Conservation (phyloP, 2,888 invertebrate genomes). For the Rhingia rostrata region DNA sequence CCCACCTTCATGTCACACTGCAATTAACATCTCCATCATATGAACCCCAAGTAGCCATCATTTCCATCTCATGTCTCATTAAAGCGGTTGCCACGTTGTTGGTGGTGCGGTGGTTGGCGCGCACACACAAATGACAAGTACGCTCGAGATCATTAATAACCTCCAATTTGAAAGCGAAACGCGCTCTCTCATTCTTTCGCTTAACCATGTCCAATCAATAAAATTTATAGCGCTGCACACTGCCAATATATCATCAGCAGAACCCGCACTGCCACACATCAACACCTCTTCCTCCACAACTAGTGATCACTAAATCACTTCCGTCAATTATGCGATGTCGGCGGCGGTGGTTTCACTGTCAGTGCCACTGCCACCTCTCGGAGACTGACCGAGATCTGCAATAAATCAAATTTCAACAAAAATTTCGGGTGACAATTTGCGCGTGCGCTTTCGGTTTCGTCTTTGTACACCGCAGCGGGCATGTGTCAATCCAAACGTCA, state of each 20-base stretch:
- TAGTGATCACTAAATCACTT: slow-evolving; percentile 72
- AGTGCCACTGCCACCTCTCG: slow-evolving; percentile 19
- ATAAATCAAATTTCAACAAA: slow-evolving; percentile 73
- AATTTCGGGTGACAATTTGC: slow-evolving; percentile 73
- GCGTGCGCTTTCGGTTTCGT: slow-evolving; percentile 39
- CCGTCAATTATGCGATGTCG: slow-evolving; percentile 64
- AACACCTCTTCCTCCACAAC: slow-evolving; percentile 58
- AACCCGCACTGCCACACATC: slow-evolving; percentile 61
- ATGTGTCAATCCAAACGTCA: slow-evolving; percentile 69
- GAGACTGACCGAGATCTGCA: slow-evolving; percentile 63
- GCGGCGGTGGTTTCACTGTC: slow-evolving; percentile 33
- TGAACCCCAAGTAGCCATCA: slow-evolving; percentile 61
- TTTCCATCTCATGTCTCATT: slow-evolving; percentile 72
- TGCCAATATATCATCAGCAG: slow-evolving; percentile 71
- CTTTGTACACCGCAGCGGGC: background rate
- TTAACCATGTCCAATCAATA: slow-evolving; percentile 74
- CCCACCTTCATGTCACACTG: slow-evolving; percentile 72
- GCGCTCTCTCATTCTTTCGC: slow-evolving; percentile 33
- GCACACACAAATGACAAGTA: slow-evolving; percentile 66
- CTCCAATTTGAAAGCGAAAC: slow-evolving; percentile 48
- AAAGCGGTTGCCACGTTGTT: slow-evolving; percentile 48
- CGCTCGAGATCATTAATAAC: slow-evolving; percentile 66
- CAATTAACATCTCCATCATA: slow-evolving; percentile 73
- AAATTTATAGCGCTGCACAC: slow-evolving; percentile 73
- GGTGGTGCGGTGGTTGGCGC: slow-evolving; percentile 42